Percentiles rank a stretch among this genome's conserved stretches.
Evolutionary conservation across 2,113 vertebrate genomes (phyloP).

Genomic region (Podiceps cristatus): DNA sequence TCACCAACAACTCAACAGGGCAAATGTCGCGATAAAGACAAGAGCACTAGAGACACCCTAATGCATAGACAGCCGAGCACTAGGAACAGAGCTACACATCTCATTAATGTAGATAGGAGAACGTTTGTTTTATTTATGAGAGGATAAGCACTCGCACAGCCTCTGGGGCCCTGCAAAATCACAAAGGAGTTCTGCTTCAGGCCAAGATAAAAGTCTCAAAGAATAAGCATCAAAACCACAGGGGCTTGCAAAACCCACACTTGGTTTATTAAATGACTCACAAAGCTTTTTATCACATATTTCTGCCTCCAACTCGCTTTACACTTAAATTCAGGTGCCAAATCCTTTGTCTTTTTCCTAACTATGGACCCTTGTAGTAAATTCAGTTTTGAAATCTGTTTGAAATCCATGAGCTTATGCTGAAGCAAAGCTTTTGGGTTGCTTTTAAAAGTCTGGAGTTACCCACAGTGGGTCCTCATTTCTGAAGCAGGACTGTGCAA

Average conservation of each 20-base stretch:
- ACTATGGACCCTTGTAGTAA: not conserved
- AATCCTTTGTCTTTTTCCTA: not conserved
- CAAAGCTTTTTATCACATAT: not conserved
- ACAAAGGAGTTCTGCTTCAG: not conserved
- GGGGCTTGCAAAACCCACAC: not conserved
- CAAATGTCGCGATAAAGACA: not conserved
- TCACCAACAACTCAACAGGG: not conserved
- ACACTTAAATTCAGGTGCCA: conserved; percentile 5
- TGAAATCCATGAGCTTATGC: not conserved
- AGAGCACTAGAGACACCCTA: not conserved
- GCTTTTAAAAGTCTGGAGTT: not conserved
- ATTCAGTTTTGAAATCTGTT: not conserved
- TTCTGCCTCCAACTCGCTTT: not conserved
- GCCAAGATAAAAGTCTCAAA: conserved; percentile 16
- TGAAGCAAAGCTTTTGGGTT: not conserved
- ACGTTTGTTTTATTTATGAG: not conserved
- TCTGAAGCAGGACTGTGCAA: conserved; percentile 46
- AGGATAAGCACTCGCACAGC: not conserved
- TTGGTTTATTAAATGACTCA: not conserved
- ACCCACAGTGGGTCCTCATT: conserved; percentile 24
- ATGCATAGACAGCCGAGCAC: accelerated
- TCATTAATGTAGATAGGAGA: not conserved
- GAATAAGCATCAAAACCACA: not conserved
- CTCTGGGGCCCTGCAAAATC: not conserved
- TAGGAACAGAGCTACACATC: not conserved